phyloP scores from a whole-genome alignment of 2,888 invertebrate species.

The Nineta flava region DNA sequence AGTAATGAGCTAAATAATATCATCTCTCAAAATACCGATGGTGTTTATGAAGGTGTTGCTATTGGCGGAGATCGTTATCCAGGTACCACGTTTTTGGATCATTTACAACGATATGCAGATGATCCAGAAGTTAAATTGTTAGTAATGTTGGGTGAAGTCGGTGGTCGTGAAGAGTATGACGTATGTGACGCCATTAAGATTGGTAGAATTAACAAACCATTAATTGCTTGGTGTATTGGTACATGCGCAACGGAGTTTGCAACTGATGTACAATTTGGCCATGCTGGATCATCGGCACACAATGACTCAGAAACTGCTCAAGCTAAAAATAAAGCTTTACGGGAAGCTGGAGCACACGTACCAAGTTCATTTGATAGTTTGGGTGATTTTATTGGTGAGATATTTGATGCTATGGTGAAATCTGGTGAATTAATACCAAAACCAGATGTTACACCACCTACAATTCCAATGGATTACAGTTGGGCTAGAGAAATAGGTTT shows the following conservation, averaged over 20 bases:
- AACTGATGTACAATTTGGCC: conserved; percentile 88
- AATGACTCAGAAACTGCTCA: conserved; percentile 85
- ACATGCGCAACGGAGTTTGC: conserved; percentile 59
- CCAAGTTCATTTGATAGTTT: conserved; percentile 81
- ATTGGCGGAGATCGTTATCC: conserved; percentile 96
- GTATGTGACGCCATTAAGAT: conserved; percentile 76
- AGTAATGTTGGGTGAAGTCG: conserved; percentile 94
- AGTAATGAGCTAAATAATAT: conserved; percentile 99
- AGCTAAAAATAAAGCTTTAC: conserved; percentile 76
- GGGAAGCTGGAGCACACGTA: conserved; percentile 72
- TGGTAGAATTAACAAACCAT: conserved; percentile 73
- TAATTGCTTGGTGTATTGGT: conserved; percentile 98
- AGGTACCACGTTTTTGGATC: conserved; percentile 96
- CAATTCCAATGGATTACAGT: conserved; percentile 99
- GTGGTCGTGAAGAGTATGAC: conserved; percentile 94
- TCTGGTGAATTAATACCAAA: conserved; percentile 72
- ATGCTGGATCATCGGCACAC: conserved; percentile 97
- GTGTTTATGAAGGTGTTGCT: conserved; percentile 94
- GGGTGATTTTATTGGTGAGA: conserved; percentile 64
- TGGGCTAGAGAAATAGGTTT: conserved; percentile 96
- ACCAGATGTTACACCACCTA: conserved; percentile 91
- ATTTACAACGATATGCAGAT: conserved; percentile 71
- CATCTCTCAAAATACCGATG: conserved; percentile 89
- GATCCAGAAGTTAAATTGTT: conserved; percentile 84
- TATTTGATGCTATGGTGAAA: conserved; percentile 61